Conservation (phyloP, 2,797 vertebrate genomes). For the Bradypodion ventrale region DNA sequence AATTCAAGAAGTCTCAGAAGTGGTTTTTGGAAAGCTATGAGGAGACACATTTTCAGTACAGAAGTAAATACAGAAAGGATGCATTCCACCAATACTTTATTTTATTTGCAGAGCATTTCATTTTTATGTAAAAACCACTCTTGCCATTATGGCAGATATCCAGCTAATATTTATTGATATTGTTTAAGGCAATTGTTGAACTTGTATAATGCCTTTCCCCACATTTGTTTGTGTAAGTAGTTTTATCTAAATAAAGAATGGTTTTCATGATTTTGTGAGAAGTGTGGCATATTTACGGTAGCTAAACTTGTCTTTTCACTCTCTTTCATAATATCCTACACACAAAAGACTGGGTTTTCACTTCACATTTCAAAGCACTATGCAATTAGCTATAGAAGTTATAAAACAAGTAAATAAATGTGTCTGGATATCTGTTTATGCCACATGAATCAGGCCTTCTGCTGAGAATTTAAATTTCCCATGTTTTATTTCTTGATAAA, state of each 20-base stretch:
- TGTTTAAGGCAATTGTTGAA: not conserved
- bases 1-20: slow-evolving; percentile 42
- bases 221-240: slow-evolving; percentile 3
- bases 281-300: slow-evolving; percentile 9
- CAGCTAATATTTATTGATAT: slow-evolving; percentile 36
- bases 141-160: slow-evolving; percentile 20
- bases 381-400: slow-evolving; percentile 1
- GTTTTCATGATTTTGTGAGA: not conserved
- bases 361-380: slow-evolving; percentile 10
- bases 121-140: not conserved
- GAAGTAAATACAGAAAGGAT: slow-evolving; percentile 43
- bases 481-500: slow-evolving; percentile 24
- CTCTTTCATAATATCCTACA: not conserved
- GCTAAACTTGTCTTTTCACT: slow-evolving; percentile 4
- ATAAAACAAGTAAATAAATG: slow-evolving; percentile 27
- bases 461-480: not conserved
- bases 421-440: slow-evolving; percentile 16
- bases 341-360: not conserved
- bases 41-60: slow-evolving; percentile 42
- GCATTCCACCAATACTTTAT: slow-evolving; percentile 17
- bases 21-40: not conserved
- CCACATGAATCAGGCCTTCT: not conserved
- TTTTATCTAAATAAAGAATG: not conserved
- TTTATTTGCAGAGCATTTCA: not conserved
- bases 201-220: not conserved